Conservation (phyloP, 2,888 invertebrate species). For the Globia sparganii region DNA sequence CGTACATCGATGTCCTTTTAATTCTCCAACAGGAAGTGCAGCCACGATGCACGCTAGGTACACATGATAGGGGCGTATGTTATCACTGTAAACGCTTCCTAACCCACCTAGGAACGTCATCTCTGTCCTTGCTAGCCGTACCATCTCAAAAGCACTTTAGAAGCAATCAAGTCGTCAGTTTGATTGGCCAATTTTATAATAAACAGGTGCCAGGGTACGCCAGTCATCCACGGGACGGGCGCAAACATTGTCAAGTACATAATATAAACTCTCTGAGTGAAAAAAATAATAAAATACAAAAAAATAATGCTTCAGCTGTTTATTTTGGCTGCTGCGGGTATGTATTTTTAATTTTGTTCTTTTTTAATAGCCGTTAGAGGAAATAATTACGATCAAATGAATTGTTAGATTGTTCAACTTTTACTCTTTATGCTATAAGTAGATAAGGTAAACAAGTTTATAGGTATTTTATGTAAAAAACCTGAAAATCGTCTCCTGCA, state of each 20-base stretch:
- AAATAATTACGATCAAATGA: not conserved
- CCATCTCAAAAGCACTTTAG: conserved; percentile 78
- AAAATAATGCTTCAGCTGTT: conserved; percentile 61
- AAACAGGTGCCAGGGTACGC: conserved; percentile 73
- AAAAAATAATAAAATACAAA: conserved; percentile 34
- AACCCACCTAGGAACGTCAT: conserved; percentile 62
- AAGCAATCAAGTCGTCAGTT: conserved; percentile 76
- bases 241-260: conserved; percentile 57
- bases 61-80: conserved; percentile 26
- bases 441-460: not conserved
- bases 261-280: conserved; percentile 60
- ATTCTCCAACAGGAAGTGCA: conserved; percentile 33
- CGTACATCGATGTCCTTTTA: not conserved
- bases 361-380: too few relatives aligned
- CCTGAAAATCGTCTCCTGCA: not conserved
- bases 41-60: conserved; percentile 13
- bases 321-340: conserved; percentile 67
- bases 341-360: conserved; percentile 28
- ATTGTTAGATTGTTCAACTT: not conserved
- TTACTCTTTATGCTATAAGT: not conserved
- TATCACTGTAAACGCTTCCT: conserved; percentile 52
- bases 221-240: conserved; percentile 64
- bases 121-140: conserved; percentile 83
- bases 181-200: conserved; percentile 87
- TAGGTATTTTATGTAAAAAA: not conserved